Base-by-base conservation (phyloP, 2,888 invertebrate genomes). In the Pardosa pseudoannulata region DNA sequence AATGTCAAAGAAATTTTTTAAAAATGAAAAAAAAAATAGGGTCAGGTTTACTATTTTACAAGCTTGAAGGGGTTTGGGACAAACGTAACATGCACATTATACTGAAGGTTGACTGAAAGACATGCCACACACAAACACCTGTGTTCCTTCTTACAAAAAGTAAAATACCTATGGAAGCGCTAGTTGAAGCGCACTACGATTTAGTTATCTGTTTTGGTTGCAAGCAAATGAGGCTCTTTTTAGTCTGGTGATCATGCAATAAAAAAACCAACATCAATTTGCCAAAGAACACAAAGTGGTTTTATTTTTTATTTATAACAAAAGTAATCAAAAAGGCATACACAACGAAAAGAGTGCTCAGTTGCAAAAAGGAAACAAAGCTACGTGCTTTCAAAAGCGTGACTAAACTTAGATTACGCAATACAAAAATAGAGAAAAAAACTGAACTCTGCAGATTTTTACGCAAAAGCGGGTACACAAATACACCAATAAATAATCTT, bases 391-490 rank as follows among this genome's bases (percentile, higher is more conserved):
- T 78, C 68, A 70, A 74, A 81, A 68, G 83, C 83, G 83, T 85
- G 72, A 78, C 83, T 78, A 73, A 85, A 85, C 83, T 85, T 85
- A 85, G 83, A 67, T 73, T 85, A 85, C 83, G 83, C 83, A 73
- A 67, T 46, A 56, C 31, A 62, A 85, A 79, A 65, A 29, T 13
- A 62, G 3, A 5, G 32, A 32, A 19, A 19, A n/a, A n/a, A 13
- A 67, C 9, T 31, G 29, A 65, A 16, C 6, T 19, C 9, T 32
- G 67, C 32, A 32, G 32, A 32, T 16, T 11, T 46, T 6, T 32
- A 67, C n/a, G 32, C 36, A n/a, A 67, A 67, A 67, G n/a, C 36
- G 36, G 19, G 32, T 41, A 67, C 28, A 67, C 65, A 78, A 79
- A 67, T 76, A 76, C 76, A 76, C 64, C 32, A 67, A 46, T 46